These are phyloP conservation scores for Mercenaria mercenaria DNA, from an alignment of 1,140 invertebrate species.

Conservation along the genomic window DNA sequence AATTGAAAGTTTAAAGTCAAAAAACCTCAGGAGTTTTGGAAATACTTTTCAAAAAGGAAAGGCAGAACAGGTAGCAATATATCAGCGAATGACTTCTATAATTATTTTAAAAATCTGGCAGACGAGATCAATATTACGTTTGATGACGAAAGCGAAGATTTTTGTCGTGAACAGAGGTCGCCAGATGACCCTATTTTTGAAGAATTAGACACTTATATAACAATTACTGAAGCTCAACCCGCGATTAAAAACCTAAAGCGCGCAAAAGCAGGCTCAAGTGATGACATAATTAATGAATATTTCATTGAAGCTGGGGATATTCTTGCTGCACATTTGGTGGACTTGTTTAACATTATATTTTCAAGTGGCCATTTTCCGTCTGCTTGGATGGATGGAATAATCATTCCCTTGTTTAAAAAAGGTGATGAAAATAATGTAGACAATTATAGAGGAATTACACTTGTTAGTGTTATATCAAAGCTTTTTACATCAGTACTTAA, in stretches of 20 bases:
- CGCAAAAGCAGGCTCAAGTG: neutral
- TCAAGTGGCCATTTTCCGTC: neutral
- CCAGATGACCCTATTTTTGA: neutral
- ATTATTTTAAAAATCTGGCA: neutral
- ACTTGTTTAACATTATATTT: conserved; percentile 6
- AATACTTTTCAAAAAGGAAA: neutral
- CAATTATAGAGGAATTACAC: neutral
- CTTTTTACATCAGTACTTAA: neutral
- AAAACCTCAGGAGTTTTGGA: neutral
- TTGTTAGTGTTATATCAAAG: neutral
- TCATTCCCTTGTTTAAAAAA: conserved; percentile 6
- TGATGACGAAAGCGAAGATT: neutral
- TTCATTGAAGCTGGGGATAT: conserved; percentile 34
- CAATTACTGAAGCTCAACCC: neutral
- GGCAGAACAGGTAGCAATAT: neutral
- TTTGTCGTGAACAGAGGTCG: neutral
- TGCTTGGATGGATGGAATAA: neutral
- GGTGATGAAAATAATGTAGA: neutral
- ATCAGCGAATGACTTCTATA: neutral
- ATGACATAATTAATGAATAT: conserved; percentile 11
- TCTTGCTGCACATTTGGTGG: neutral
- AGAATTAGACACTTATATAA: neutral
- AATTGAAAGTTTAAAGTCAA: neutral
- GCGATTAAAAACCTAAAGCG: neutral
- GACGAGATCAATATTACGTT: neutral